Base-by-base conservation (phyloP, 2,797 vertebrate species). In the Vireo griseus region DNA sequence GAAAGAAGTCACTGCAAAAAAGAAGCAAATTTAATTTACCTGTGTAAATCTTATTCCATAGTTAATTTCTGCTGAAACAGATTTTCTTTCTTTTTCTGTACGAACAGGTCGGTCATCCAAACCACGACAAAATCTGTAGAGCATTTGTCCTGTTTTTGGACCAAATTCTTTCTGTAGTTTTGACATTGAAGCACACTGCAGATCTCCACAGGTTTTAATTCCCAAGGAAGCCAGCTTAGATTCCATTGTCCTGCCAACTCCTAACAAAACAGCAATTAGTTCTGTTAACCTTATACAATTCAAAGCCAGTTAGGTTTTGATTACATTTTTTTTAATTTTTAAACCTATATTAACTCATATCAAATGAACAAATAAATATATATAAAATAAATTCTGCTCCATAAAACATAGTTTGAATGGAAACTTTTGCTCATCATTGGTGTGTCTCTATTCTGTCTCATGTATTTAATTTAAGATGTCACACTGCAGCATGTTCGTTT, bases 41-140 rank as follows among this genome's bases (percentile, higher is more conserved):
- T 99, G 98, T 37, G 98, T 98, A 95, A 99, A 99, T 50, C 99
- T 99, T 95, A 99, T 99, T 94, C 99, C 99, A 96, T 99, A 99
- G 97, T 99, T 99, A 98, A 99, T 99, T 96, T 99, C 99, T 31
- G 99, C 99, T 15, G 99, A 99, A 95, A 99, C 98, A 18, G 99
- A 99, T 97, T 99, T 99, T 89, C 99, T 98, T 92, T 99, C 98
- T 97, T 99, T 99, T 94, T 99, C 98, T 31, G 98, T 99, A 95
- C 98, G 98, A 90, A 99, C 99, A 7, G 98, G 99, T 59, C 99
- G 98, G 84, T 99, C 99, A 67, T 99, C 99, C 82, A 99, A 97
- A 45, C 99, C 99, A 77, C 99, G 98, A 96, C 99, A 99, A 97
- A 99, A 99, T 77, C 99, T 98, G 93, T 99, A 99, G 20, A 99